Conservation (phyloP, 30 jellyfish, hydroid and myxozoan genomes). For the Aurelia aurita region DNA sequence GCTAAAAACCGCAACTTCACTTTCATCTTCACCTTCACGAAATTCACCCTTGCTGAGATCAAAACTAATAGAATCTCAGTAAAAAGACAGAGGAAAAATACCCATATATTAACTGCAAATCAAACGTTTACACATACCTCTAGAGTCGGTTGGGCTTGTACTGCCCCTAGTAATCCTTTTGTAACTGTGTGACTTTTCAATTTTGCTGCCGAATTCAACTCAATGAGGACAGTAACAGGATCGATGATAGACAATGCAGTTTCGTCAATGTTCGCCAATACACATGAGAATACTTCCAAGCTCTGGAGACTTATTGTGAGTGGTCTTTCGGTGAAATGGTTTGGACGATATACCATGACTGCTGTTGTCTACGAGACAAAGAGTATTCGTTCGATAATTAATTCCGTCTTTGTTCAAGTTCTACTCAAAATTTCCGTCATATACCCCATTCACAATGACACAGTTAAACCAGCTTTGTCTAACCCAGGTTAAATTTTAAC, state of each 20-base stretch:
- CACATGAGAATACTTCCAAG: constrained; percentile 94
- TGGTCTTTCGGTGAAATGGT: constrained; percentile 91
- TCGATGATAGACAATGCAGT: constrained; percentile 98
- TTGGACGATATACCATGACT: constrained; percentile 95
- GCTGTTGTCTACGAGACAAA: constrained; percentile 88
- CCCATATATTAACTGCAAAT: no score
- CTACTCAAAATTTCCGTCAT: no score
- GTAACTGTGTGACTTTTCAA: constrained; percentile 53
- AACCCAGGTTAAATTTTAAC: no score
- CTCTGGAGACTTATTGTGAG: constrained; percentile 95
- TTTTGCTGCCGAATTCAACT: constrained; percentile 86
- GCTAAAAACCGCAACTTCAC: no score
- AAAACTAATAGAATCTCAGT: no score
- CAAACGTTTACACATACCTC: constrained; percentile 52
- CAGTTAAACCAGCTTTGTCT: no score
- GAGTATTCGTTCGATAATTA: background rate
- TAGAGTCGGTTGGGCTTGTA: constrained; percentile 72
- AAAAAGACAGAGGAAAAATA: no score
- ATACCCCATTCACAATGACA: no score
- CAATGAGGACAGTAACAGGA: constrained; percentile 94
- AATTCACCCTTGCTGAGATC: no score
- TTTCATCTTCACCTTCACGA: no score
- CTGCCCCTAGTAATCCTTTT: constrained; percentile 84
- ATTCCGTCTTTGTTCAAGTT: no score
- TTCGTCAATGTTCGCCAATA: constrained; percentile 87